Evolutionary conservation across 1,140 invertebrate genomes (phyloP).

Genomic region (Drosophila tsacasi): DNA sequence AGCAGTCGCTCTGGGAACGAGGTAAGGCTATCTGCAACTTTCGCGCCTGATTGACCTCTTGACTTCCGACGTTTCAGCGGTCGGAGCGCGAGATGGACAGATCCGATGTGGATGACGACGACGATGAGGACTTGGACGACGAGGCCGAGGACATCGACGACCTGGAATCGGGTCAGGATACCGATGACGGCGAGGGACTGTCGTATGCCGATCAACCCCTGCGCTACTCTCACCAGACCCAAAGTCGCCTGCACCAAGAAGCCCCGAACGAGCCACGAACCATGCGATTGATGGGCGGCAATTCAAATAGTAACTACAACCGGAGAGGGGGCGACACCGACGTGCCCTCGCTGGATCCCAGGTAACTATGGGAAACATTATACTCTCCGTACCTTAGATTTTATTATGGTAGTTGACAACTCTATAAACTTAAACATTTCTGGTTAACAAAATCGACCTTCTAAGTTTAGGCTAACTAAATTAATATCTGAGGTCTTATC

Average conservation of each 20-base stretch:
- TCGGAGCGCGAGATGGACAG: conserved; percentile 69
- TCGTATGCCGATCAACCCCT: conserved; percentile 76
- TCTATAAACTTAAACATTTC: no score
- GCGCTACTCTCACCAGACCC: conserved; percentile 72
- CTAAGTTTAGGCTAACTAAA: not conserved
- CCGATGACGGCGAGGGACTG: conserved; percentile 65
- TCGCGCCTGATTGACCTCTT: not conserved
- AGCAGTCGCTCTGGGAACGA: conserved; percentile 71
- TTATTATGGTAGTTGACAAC: not conserved
- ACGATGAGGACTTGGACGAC: conserved; percentile 67
- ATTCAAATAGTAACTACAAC: conserved; percentile 59
- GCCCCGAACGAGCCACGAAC: conserved; percentile 68
- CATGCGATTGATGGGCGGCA: conserved; percentile 62
- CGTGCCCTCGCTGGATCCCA: conserved; percentile 72
- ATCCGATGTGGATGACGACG: conserved; percentile 65
- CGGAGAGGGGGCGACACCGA: conserved; percentile 39
- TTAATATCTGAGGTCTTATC: not conserved
- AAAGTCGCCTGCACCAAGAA: conserved; percentile 76
- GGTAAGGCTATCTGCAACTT: conserved; percentile 41
- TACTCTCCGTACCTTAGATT: not conserved
- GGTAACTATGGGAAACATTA: conserved; percentile 56
- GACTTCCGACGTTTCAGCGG: conserved; percentile 40
- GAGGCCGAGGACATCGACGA: conserved; percentile 69
- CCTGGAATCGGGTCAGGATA: conserved; percentile 71
- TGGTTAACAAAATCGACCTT: not conserved